Evolutionary conservation across 2,797 vertebrate species (phyloP).

Genomic region (Podarcis siculus): DNA sequence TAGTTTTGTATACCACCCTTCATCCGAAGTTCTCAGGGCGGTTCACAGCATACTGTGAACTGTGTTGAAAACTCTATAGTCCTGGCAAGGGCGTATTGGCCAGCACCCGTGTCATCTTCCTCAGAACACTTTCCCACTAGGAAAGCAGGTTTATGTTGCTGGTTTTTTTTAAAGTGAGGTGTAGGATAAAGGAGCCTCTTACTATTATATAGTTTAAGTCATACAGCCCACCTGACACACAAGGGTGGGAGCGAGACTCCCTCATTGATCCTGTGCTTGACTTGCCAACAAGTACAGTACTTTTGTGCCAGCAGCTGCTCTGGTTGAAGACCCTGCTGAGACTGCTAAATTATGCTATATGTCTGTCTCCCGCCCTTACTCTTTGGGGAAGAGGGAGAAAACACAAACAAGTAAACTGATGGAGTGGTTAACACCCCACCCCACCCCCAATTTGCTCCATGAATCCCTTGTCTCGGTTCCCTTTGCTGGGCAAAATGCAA

Average conservation of each 20-base stretch:
- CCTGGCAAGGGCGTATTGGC: not conserved
- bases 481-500: slow-evolving; percentile 17
- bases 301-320: not conserved
- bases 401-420: not conserved
- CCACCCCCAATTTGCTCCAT: not conserved
- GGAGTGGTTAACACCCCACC: not conserved
- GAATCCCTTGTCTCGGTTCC: slow-evolving; percentile 10
- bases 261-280: not conserved
- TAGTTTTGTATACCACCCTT: too few relatives aligned
- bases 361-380: not conserved
- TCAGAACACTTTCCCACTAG: not conserved
- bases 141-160: not conserved
- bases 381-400: not conserved
- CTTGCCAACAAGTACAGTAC: not conserved
- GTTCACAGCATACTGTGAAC: not conserved
- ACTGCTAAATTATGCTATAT: not conserved
- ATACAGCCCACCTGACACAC: not conserved
- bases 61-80: not conserved
- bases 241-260: not conserved
- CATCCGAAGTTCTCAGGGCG: too few relatives aligned
- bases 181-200: not conserved
- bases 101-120: not conserved
- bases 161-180: not conserved
- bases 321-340: not conserved
- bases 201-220: not conserved